Base-by-base conservation (phyloP, 53 echinoderm and acorn worm species). In the Apostichopus leukothele region DNA sequence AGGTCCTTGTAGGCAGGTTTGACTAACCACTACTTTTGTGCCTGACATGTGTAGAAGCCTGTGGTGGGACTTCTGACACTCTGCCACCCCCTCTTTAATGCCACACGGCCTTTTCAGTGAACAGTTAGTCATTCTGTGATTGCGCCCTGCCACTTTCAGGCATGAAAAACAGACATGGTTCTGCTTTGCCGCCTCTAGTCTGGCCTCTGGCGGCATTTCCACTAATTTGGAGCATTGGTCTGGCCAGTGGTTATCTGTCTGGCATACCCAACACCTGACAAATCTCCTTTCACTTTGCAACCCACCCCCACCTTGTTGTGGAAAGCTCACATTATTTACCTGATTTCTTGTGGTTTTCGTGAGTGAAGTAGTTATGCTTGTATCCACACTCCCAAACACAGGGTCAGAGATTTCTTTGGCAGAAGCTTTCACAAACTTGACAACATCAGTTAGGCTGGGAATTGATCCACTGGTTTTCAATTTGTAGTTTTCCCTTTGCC, bases 141-240 rank as follows among this genome's bases (percentile, higher is more conserved):
- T 79, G 18, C 89, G 52, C 16, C 89, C 83, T 51, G 67, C 83
- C 10, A 89, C 68, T 60, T 89, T 89, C 9, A 89, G 89, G 27
- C 89, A 89, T 14, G 89, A 89, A 63, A 81, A 81, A 66, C 89
- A 89, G 23, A 73, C 89, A 89, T 89, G 89, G 26, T 83, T 89
- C 2, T 51, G 14, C 57, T 88, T 88, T 21, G 51, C 57, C 5
- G 52, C 18, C 53, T 88, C 77, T 54, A 51, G 66, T 66, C 88
- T 76, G 23, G 52, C 88, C 39, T 88, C 88, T 26, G 67, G 73
- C 67, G 68, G 61, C 87, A 87, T 75, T 21, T 18, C 63, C 20
- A 52, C 22, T 52, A 86, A 67, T 86, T 86, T 81, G 16, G 52
- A 3, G 22, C 83, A 53, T 53, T 81, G 83, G n/a, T 86, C 86